These are phyloP conservation scores for Apodemia mormo DNA, from an alignment of 2,888 invertebrate species.

Conservation along the genomic window DNA sequence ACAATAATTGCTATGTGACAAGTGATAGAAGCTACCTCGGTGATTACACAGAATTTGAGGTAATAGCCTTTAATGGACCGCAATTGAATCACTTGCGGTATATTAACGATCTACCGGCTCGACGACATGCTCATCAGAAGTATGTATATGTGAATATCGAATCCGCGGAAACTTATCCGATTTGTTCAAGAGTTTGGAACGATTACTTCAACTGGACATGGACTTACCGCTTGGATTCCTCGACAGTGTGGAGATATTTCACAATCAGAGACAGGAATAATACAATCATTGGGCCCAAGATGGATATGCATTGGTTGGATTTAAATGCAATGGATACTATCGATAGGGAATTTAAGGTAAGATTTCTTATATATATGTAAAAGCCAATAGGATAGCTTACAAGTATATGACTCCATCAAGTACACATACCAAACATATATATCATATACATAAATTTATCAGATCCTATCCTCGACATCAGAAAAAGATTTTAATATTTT, in stretches of 20 bases:
- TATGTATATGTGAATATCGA: slow-evolving; percentile 62
- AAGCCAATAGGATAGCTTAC: no score
- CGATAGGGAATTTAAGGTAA: slow-evolving; percentile 42
- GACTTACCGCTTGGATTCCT: slow-evolving; percentile 64
- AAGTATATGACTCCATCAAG: no score
- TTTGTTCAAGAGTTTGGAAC: slow-evolving; percentile 49
- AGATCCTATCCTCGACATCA: no score
- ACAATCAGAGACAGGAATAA: slow-evolving; percentile 48
- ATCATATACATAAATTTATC: no score
- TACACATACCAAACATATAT: no score
- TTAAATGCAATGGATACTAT: slow-evolving; percentile 47
- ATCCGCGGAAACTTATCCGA: slow-evolving; percentile 53
- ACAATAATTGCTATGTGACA: slow-evolving; percentile 61
- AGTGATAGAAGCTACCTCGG: slow-evolving; percentile 46
- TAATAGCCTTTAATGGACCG: slow-evolving; percentile 58
- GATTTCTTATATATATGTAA: no score
- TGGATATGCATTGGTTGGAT: slow-evolving; percentile 50
- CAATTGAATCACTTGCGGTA: slow-evolving; percentile 41
- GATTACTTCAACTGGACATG: slow-evolving; percentile 68
- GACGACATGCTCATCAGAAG: slow-evolving; percentile 50
- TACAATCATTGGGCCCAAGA: slow-evolving; percentile 51
- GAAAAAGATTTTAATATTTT: no score
- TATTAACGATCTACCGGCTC: slow-evolving; percentile 44
- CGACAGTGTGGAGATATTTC: slow-evolving; percentile 59
- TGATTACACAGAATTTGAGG: slow-evolving; percentile 53